phyloP scores from a whole-genome alignment of 2,888 invertebrate genomes.

The Rhingia rostrata region DNA sequence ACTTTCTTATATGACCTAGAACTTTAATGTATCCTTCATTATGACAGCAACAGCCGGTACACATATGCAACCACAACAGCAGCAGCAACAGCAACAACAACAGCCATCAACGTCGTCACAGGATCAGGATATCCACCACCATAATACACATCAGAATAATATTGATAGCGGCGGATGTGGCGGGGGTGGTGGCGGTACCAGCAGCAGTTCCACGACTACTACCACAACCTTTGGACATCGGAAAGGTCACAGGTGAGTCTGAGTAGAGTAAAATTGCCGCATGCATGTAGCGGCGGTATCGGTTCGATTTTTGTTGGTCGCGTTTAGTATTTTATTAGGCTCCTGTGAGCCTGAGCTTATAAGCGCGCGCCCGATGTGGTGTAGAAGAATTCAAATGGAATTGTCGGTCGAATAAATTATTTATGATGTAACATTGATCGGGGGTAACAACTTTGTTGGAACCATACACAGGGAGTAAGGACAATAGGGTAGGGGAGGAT shows the following conservation, averaged over 20 bases:
- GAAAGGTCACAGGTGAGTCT: conserved; percentile 86
- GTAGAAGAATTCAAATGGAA: conserved; percentile 33
- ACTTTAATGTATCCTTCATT: conserved; percentile 77
- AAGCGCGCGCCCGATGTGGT: neutral
- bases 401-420: conserved; percentile 55
- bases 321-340: conserved; percentile 75
- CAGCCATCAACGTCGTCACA: conserved; percentile 69
- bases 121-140: conserved; percentile 65
- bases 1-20: conserved; percentile 49
- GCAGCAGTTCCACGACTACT: conserved; percentile 62
- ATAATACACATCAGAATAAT: conserved; percentile 59
- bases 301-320: conserved; percentile 76
- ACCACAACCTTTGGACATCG: conserved; percentile 85
- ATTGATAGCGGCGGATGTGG: conserved; percentile 76
- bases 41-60: conserved; percentile 77
- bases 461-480: conserved; percentile 2
- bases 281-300: conserved; percentile 83
- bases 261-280: conserved; percentile 65
- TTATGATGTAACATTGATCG: conserved; percentile 67
- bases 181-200: conserved; percentile 78
- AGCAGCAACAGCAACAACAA: conserved; percentile 66
- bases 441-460: neutral
- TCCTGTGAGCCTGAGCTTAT: neutral
- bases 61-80: conserved; percentile 63
- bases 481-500: conserved; percentile 3